Conservation (phyloP, 2,797 vertebrate genomes). For the Lacerta agilis region DNA sequence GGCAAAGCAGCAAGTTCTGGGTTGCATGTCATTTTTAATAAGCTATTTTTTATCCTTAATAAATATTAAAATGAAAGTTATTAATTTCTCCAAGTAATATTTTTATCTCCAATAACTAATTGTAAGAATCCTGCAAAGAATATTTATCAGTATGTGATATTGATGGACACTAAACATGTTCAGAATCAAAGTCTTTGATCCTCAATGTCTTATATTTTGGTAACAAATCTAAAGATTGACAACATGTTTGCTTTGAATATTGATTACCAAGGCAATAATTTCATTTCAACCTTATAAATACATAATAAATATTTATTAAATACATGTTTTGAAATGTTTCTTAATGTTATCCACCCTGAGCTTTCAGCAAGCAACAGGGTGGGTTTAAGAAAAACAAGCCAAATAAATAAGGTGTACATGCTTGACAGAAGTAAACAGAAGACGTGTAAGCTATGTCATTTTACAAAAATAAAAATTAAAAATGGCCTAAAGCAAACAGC, state of each 20-base stretch:
- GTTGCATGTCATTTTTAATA: neutral
- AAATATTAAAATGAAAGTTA: neutral
- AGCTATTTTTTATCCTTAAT: neutral
- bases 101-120: neutral
- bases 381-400: constrained; percentile 2
- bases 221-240: neutral
- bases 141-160: neutral
- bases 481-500: neutral
- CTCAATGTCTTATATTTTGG: neutral
- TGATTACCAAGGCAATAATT: constrained; percentile 23
- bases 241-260: neutral
- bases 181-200: neutral
- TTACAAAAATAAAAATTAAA: neutral
- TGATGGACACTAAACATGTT: neutral
- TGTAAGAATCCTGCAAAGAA: too few species aligned
- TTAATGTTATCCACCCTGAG: constrained; percentile 20
- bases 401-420: constrained; percentile 32
- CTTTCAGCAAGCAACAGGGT: constrained; percentile 17
- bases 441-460: constrained; percentile 21
- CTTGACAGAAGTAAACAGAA: constrained; percentile 34
- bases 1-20: neutral
- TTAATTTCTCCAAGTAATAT: neutral
- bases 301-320: constrained; percentile 48
- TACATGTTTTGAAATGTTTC: constrained; percentile 24
- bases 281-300: constrained; percentile 40